These are phyloP conservation scores for Nibea coibor DNA, from an alignment of 2,113 vertebrate species.

Conservation along the genomic window DNA sequence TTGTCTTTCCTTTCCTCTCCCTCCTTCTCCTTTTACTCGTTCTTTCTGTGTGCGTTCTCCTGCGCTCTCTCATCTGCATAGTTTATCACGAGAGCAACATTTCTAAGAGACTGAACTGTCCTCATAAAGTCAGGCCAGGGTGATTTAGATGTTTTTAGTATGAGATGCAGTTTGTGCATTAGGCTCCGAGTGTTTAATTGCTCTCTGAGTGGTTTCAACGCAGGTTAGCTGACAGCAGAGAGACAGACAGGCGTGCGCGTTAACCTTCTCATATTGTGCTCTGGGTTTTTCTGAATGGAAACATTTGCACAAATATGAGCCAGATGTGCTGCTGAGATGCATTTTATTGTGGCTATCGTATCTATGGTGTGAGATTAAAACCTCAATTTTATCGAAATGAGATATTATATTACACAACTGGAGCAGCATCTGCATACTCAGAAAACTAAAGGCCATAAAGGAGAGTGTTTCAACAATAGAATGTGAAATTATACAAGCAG, in stretches of 20 bases:
- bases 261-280: constrained; percentile 7
- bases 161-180: constrained; percentile 62
- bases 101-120: constrained; percentile 39
- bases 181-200: constrained; percentile 58
- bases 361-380: not conserved
- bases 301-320: not conserved
- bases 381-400: not conserved
- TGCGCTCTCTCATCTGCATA: constrained; percentile 41
- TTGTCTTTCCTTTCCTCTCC: constrained; percentile 36
- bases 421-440: not conserved
- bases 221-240: constrained; percentile 46
- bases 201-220: constrained; percentile 58
- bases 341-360: not conserved
- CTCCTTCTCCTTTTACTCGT: constrained; percentile 13
- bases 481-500: not conserved
- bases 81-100: constrained; percentile 42
- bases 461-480: not conserved
- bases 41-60: not conserved
- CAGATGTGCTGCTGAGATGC: constrained; percentile 22
- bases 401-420: not conserved
- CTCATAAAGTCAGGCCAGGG: constrained; percentile 55
- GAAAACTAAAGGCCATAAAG: not conserved
- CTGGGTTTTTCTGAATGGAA: constrained; percentile 32
- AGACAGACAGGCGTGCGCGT: constrained; percentile 36
- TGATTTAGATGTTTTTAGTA: constrained; percentile 63